Base-by-base conservation (phyloP, 2,113 vertebrate genomes). In the Pithys albifrons region DNA sequence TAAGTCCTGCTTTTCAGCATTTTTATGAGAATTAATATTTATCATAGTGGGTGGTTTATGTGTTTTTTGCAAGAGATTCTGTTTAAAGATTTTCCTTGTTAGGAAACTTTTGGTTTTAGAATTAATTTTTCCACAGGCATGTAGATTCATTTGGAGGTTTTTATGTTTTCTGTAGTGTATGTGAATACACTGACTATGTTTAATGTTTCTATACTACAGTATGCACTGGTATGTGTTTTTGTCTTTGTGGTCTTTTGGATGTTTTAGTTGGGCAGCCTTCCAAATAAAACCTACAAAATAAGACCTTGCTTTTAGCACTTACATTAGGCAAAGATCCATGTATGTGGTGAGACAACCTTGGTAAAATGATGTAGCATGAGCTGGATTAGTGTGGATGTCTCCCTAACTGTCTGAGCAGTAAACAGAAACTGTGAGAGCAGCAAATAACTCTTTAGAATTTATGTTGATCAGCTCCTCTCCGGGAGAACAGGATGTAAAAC, bases 281-380 rank as follows among this genome's bases (percentile, higher is more conserved):
- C 31, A 70, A 29, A n/a, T 75, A 64, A 67, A 86, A 27, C 9
- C 14, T 69, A 23, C 19, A 48, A 72, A 93, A 41, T 69, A 80
- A 89, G 64, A 41, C 11, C 16, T 54, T 77, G 6, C 70, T 87
- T 80, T 74, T 65, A 43, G 23, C 65, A 48, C 7, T 87, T 64
- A 16, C 2, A 4, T 74, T 74, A 33, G 16, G 35, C 19, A 57
- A 66, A 81, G 18, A 39, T 62, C 23, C 12, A 10, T 52, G 31
- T 39, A 18, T 0, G 0, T 66, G 5, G 9, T 48, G 45, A 89
- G 64, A 64, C 11, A 64, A 0, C 54, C 1, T 3, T n/a, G 9
- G 9, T 84, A 62, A 81, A 74, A 73, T 10, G n/a, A 24, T 0
- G 0, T 61, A 82, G 19, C 13, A 14, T 5, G 28, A 54, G 31